Evolutionary conservation across 2,888 invertebrate species (phyloP), one percentile per base, ranked within the genome.

Genomic region (Chydorus sphaericus): DNA sequence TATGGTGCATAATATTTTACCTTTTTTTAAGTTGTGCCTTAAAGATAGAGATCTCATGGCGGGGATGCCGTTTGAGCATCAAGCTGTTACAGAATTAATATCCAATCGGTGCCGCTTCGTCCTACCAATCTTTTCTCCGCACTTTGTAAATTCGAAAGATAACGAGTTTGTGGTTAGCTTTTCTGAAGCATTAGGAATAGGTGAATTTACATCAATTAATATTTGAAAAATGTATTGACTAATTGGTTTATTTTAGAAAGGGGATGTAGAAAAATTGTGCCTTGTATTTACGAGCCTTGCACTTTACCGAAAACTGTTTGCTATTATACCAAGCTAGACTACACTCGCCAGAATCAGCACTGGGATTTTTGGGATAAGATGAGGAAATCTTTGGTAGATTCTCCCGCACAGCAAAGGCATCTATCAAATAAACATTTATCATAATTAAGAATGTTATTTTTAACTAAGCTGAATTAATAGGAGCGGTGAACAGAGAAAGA

Each of bases 101-200:
- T 75, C 81, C 4, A 79, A 83, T 63, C 75, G 90, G 29, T 91
- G 92, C 67, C 79, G 80, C 60, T 77, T 83, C 63, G 75, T 91
- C 62, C 79, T 92, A 58, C 80, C 86, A 1, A 77, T 93, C 56
- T 72, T 87, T 61, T 87, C 91, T 0, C 80, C 83, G 0, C 79
- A 79, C 59, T 88, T 90, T 69, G 70, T 86, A 3, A 70, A 76
- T 62, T 87, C 86, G 66, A 71, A 79, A 0, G 83, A 80, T 18
- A 86, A 87, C 66, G 77, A 77, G 55, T 92, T 85, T 70, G 83
- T 85, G 64, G 75, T 83, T 14, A 82, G 81, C 60, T 86, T 82
- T 67, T 87, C 88, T 14, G 85, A 86, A 67, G 82, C 84, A 6
- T 70, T 84, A 44, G 83, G 83, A 62, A 85, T 91, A 62, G 83